Evolutionary conservation across 2,113 vertebrate species (phyloP).

Genomic region (Synchiropus splendidus): DNA sequence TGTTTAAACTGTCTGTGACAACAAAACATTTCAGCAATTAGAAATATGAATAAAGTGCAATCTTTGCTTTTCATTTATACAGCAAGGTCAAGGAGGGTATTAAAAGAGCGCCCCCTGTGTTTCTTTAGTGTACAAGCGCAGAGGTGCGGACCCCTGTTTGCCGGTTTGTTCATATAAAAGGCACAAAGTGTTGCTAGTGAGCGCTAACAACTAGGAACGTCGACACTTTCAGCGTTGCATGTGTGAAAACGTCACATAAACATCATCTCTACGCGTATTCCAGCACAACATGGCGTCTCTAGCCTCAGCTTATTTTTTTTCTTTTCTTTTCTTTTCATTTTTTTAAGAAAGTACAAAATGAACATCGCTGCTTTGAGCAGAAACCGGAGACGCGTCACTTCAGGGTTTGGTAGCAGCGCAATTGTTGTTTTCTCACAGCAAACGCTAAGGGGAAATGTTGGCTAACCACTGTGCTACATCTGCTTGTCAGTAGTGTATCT

Average conservation of each 20-base stretch:
- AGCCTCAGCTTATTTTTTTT: constrained; percentile 24
- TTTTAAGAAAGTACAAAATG: constrained; percentile 48
- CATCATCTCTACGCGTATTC: constrained; percentile 4
- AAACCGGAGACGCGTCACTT: too few species aligned
- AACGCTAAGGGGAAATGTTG: constrained; percentile 21
- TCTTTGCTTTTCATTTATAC: constrained; percentile 40
- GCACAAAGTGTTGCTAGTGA: constrained; percentile 62
- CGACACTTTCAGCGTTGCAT: constrained; percentile 38
- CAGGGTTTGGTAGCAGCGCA: constrained; percentile 28
- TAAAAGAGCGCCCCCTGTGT: constrained; percentile 20
- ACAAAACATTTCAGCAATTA: constrained; percentile 30
- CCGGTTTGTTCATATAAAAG: constrained; percentile 65
- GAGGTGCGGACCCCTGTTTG: constrained; percentile 8
- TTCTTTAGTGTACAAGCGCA: constrained; percentile 17
- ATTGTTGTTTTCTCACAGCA: constrained; percentile 31
- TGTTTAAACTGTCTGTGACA: constrained; percentile 46
- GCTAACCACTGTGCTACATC: constrained; percentile 42
- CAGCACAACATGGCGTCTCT: constrained; percentile 56
- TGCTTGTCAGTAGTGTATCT: constrained; percentile 52
- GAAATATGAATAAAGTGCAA: constrained; percentile 66
- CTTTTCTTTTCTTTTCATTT: constrained; percentile 1
- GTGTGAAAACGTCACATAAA: not conserved
- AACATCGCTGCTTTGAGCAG: constrained; percentile 18
- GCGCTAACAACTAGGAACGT: constrained; percentile 39
- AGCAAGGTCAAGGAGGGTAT: constrained; percentile 33